These are phyloP conservation scores for Aphidius gifuensis DNA, from an alignment of 1,140 invertebrate species.

Conservation along the genomic window DNA sequence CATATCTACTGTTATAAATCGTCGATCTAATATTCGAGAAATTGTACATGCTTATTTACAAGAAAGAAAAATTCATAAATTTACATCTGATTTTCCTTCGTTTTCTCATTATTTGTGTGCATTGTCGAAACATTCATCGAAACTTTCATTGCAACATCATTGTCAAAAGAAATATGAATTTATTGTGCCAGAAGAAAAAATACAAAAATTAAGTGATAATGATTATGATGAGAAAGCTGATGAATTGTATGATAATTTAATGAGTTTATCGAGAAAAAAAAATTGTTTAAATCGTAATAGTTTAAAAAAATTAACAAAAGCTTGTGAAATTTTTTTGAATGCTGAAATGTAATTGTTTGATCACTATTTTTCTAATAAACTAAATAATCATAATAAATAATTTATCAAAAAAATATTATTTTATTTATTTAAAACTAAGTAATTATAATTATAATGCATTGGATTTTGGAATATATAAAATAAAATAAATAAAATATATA, in stretches of 20 bases:
- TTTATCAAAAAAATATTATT: too few species aligned
- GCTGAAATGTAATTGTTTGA: too few species aligned
- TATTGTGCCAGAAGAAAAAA: slow-evolving; percentile 4
- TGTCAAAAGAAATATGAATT: slow-evolving; percentile 5
- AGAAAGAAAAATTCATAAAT: not conserved
- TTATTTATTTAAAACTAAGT: too few species aligned
- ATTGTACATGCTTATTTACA: slow-evolving; percentile 10
- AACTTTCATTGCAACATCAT: slow-evolving; percentile 5
- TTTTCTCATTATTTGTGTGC: not conserved
- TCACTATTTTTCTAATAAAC: too few species aligned
- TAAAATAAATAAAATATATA: too few species aligned
- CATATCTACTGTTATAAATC: not conserved
- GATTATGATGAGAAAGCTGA: slow-evolving; percentile 5
- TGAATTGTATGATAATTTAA: slow-evolving; percentile 5
- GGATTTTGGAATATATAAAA: too few species aligned
- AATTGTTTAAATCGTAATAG: not conserved
- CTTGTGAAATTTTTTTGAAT: slow-evolving; percentile 1
- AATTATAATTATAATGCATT: too few species aligned
- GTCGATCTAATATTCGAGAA: slow-evolving; percentile 6
- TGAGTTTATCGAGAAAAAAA: not conserved
- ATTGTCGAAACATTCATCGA: not conserved
- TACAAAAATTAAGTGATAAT: slow-evolving; percentile 3
- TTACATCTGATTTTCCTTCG: not conserved
- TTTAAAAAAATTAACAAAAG: slow-evolving; percentile 12
- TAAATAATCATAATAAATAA: too few species aligned